phyloP scores from a whole-genome alignment of 2,113 vertebrate genomes.

The Electrona antarctica region DNA sequence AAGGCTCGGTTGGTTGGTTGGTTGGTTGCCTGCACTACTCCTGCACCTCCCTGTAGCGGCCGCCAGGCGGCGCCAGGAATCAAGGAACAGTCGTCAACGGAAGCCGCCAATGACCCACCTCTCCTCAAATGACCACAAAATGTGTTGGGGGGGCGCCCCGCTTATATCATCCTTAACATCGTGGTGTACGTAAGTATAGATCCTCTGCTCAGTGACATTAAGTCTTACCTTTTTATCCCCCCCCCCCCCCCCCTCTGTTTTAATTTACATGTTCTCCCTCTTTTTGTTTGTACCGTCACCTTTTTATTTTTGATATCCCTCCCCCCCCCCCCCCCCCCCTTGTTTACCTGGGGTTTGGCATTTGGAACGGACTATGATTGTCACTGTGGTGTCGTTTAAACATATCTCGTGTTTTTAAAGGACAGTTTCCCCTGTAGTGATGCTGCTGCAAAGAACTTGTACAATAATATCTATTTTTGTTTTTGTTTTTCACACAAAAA shows the following conservation, averaged over 20 bases:
- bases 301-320: constrained; percentile 71
- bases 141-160: constrained; percentile 74
- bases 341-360: constrained; percentile 75
- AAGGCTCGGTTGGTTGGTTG: neutral
- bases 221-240: constrained; percentile 64
- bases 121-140: constrained; percentile 79
- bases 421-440: constrained; percentile 66
- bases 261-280: constrained; percentile 80
- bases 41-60: constrained; percentile 71
- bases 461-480: constrained; percentile 44
- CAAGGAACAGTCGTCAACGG: constrained; percentile 67
- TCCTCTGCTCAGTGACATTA: constrained; percentile 89
- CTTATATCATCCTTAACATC: constrained; percentile 82
- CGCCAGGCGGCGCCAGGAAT: constrained; percentile 75
- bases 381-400: constrained; percentile 78
- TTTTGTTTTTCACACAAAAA: neutral
- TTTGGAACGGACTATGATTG: constrained; percentile 82
- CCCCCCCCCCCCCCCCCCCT: constrained; percentile 6
- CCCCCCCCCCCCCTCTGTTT: constrained; percentile 42
- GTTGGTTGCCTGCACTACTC: constrained; percentile 42
- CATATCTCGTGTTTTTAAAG: constrained; percentile 79
- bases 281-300: constrained; percentile 71
- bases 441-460: constrained; percentile 55
- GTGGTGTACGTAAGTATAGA: constrained; percentile 98
- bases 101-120: constrained; percentile 85